phyloP scores from a whole-genome alignment of 2,113 vertebrate genomes.

The Hypocryptadius cinnamomeus region DNA sequence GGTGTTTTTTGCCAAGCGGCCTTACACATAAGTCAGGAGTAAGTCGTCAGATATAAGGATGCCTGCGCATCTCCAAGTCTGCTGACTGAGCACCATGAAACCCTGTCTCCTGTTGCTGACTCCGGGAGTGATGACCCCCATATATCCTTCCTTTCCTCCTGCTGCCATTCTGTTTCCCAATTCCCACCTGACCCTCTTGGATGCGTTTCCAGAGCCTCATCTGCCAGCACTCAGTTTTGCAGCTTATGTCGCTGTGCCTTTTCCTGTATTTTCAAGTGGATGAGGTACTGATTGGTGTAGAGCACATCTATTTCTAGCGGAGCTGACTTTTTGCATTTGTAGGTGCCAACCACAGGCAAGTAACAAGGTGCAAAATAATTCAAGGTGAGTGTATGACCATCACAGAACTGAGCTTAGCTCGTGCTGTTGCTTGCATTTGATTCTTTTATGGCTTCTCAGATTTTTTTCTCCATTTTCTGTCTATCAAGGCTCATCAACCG shows the following conservation, averaged over 20 bases:
- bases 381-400: not conserved
- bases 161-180: not conserved
- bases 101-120: not conserved
- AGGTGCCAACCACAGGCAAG: not conserved
- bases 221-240: not conserved
- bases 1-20: not conserved
- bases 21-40: not conserved
- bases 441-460: not conserved
- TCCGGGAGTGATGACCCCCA: fast-evolving
- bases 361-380: not conserved
- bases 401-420: not conserved
- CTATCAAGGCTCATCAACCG: not conserved
- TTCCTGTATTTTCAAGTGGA: not conserved
- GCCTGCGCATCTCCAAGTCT: not conserved
- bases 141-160: not conserved
- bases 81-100: not conserved
- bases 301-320: not conserved
- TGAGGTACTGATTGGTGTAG: not conserved
- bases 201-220: not conserved
- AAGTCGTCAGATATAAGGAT: not conserved
- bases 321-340: not conserved
- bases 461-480: not conserved
- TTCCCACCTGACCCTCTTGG: not conserved
- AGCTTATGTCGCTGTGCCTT: not conserved
- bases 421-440: not conserved